phyloP scores from a whole-genome alignment of 2,113 vertebrate genomes.

The Tinamus guttatus region DNA sequence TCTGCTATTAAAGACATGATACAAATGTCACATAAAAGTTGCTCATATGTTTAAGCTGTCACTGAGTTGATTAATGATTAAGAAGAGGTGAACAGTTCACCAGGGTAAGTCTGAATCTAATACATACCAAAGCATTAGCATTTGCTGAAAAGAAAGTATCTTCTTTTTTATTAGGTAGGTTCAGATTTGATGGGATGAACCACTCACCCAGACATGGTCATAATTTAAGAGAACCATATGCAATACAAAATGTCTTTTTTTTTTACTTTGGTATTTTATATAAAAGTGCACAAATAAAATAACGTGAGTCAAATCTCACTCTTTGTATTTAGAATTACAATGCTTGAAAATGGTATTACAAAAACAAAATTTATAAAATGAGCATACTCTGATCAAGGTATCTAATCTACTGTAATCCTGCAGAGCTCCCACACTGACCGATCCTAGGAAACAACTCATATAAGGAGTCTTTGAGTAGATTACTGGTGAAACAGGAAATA shows the following conservation, averaged over 20 bases:
- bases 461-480: background rate
- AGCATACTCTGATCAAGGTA: background rate
- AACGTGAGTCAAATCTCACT: background rate
- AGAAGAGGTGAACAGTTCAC: conserved; percentile 77
- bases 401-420: background rate
- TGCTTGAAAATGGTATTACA: background rate
- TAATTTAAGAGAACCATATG: conserved; percentile 43
- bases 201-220: conserved; percentile 57
- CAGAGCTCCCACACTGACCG: background rate
- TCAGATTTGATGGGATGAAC: conserved; percentile 70
- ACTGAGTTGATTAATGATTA: conserved; percentile 74
- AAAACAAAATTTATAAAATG: background rate
- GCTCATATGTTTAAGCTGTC: conserved; percentile 66
- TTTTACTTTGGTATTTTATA: background rate
- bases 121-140: conserved; percentile 49
- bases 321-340: background rate
- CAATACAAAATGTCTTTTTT: background rate
- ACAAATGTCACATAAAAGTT: conserved; percentile 63
- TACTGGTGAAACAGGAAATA: background rate
- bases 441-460: background rate
- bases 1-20: conserved; percentile 65
- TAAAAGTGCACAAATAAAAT: background rate
- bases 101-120: conserved; percentile 70
- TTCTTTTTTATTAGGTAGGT: conserved; percentile 70
- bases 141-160: conserved; percentile 34